phyloP scores from a whole-genome alignment of 2,113 vertebrate genomes.

The Periophthalmodon schlosseri region DNA sequence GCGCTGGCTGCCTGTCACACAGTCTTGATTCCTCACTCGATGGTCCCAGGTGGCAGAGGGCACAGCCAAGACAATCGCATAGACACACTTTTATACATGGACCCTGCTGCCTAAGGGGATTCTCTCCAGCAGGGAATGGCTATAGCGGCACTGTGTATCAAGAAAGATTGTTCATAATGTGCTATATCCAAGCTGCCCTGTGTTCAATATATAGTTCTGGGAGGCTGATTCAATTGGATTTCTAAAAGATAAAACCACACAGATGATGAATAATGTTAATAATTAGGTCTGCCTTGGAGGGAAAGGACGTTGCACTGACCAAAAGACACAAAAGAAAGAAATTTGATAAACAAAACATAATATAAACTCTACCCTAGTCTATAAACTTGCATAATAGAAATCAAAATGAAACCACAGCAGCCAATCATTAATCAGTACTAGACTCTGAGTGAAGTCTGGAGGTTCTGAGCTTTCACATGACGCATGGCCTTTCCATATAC shows the following conservation, averaged over 20 bases:
- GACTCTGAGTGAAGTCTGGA: no score
- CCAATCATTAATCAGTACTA: no score
- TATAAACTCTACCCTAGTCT: no score
- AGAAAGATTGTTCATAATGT: neutral
- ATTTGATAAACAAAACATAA: no score
- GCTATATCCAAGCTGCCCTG: neutral
- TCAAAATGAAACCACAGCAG: no score
- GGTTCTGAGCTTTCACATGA: no score
- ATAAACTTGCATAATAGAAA: no score
- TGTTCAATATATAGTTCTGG: neutral
- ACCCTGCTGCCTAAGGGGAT: constrained; percentile 25
- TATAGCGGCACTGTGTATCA: constrained; percentile 7
- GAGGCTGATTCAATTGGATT: neutral
- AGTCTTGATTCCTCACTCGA: constrained; percentile 43
- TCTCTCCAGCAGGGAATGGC: constrained; percentile 16
- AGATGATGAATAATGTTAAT: no score
- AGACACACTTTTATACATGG: constrained; percentile 59
- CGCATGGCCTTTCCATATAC: no score
- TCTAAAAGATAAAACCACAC: neutral
- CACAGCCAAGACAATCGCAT: constrained; percentile 48
- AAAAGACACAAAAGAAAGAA: no score
- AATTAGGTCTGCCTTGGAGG: no score
- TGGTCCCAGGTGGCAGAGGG: constrained; percentile 50
- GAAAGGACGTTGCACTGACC: no score
- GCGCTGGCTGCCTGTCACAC: constrained; percentile 29